Conservation (phyloP, 1,140 invertebrate species). For the Lanistes nyassanus region DNA sequence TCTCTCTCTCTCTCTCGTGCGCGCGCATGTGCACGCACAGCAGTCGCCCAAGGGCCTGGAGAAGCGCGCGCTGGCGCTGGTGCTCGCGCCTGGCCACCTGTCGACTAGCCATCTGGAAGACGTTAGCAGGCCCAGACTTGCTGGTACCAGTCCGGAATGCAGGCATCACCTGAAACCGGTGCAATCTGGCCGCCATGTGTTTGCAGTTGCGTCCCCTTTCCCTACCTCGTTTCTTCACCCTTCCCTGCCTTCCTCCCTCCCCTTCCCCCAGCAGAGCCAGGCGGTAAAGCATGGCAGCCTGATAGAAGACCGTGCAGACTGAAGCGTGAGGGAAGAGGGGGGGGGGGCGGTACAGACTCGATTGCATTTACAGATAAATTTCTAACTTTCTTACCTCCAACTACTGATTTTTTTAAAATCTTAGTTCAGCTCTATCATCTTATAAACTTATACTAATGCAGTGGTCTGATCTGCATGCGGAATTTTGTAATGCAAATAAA, state of each 20-base stretch:
- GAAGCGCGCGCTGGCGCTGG: neutral
- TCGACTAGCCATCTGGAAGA: conserved; percentile 24
- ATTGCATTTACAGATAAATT: too few relatives aligned
- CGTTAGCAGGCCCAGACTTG: conserved; percentile 19
- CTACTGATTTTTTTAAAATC: too few relatives aligned
- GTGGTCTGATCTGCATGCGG: too few relatives aligned
- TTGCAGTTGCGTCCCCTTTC: conserved; percentile 13
- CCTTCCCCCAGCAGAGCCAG: neutral
- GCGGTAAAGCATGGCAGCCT: too few relatives aligned
- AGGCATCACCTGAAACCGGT: conserved; percentile 20
- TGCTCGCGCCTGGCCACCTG: conserved; percentile 20
- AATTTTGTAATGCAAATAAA: too few relatives aligned
- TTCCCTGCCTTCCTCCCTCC: neutral
- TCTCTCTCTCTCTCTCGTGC: neutral
- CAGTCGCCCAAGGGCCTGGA: neutral
- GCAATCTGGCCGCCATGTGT: conserved; percentile 21
- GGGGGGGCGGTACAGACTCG: neutral
- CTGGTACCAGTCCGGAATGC: conserved; percentile 28
- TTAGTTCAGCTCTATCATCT: too few relatives aligned
- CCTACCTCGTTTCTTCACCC: neutral
- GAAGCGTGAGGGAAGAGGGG: neutral
- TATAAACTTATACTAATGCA: too few relatives aligned
- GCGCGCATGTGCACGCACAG: neutral
- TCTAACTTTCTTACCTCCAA: too few relatives aligned
- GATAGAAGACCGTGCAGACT: neutral